Percentiles rank a stretch among this genome's conserved stretches.
Evolutionary conservation across 2,888 invertebrate species (phyloP).

Genomic region (Ernsta delagoae): DNA sequence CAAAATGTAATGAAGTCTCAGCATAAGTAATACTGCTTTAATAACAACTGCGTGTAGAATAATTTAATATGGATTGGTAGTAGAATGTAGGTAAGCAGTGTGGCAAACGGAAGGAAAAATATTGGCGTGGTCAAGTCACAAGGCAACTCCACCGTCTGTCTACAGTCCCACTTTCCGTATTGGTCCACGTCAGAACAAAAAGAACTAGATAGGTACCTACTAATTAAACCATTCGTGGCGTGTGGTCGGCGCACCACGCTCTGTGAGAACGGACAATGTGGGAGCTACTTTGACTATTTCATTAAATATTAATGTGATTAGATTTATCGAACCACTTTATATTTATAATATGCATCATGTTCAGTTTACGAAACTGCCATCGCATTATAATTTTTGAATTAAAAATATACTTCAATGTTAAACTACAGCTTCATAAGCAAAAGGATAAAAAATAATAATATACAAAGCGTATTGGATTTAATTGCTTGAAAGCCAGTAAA

Average conservation of each 20-base stretch:
- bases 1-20: constrained; percentile 14
- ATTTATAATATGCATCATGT: neutral
- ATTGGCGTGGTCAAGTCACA: neutral
- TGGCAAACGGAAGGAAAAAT: neutral
- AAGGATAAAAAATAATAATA: neutral
- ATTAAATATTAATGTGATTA: constrained; percentile 9
- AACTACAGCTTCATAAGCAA: constrained; percentile 1
- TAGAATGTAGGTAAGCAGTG: too few species aligned
- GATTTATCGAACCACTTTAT: neutral
- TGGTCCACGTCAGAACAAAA: constrained; percentile 58
- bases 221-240: constrained; percentile 44
- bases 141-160: neutral
- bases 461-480: constrained; percentile 4
- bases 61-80: too few species aligned
- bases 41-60: too few species aligned
- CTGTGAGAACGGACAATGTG: constrained; percentile 47
- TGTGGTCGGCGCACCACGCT: constrained; percentile 41
- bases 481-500: constrained; percentile 26
- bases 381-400: neutral
- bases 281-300: constrained; percentile 25
- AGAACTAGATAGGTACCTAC: too few species aligned
- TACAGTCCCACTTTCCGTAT: constrained; percentile 46
- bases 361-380: neutral
- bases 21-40: neutral
- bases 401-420: neutral